Conservation (phyloP, 2,888 invertebrate genomes). For the Drosophila mimetica region DNA sequence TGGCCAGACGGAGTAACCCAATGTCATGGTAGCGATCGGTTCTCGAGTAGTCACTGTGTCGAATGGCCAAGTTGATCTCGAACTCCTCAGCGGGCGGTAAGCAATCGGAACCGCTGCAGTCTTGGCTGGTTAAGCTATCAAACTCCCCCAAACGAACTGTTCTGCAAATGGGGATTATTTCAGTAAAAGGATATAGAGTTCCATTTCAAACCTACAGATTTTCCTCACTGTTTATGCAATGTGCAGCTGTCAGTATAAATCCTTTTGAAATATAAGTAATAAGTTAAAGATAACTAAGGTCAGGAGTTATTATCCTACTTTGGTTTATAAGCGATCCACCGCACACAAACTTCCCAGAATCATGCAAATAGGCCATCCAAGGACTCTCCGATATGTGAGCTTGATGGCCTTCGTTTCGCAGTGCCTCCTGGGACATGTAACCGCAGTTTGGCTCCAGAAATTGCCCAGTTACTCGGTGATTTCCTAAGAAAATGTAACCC, state of each 20-base stretch:
- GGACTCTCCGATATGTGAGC: slow-evolving; percentile 9
- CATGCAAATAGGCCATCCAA: slow-evolving; percentile 26
- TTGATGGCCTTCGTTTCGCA: not conserved
- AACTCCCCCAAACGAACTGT: slow-evolving; percentile 20
- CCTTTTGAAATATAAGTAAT: not conserved
- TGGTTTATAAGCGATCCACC: slow-evolving; percentile 16
- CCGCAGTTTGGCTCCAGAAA: slow-evolving; percentile 23
- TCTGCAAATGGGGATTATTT: not conserved
- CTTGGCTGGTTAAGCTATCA: not conserved
- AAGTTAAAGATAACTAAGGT: not conserved
- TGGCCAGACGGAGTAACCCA: not conserved
- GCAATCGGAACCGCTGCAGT: slow-evolving; percentile 12
- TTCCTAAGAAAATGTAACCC: not conserved
- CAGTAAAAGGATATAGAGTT: not conserved
- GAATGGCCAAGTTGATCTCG: not conserved
- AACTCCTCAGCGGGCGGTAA: slow-evolving; percentile 11
- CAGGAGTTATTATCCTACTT: not conserved
- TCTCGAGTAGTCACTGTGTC: slow-evolving; percentile 1
- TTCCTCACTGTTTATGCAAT: slow-evolving; percentile 1
- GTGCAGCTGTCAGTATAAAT: slow-evolving; percentile 15
- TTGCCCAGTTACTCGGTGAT: not conserved
- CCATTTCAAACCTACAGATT: not conserved
- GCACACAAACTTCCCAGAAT: not conserved
- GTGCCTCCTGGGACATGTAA: not conserved
- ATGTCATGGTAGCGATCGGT: slow-evolving; percentile 10